Evolutionary conservation across 2,888 invertebrate species (phyloP).

Genomic region (Metallyticus violacea): DNA sequence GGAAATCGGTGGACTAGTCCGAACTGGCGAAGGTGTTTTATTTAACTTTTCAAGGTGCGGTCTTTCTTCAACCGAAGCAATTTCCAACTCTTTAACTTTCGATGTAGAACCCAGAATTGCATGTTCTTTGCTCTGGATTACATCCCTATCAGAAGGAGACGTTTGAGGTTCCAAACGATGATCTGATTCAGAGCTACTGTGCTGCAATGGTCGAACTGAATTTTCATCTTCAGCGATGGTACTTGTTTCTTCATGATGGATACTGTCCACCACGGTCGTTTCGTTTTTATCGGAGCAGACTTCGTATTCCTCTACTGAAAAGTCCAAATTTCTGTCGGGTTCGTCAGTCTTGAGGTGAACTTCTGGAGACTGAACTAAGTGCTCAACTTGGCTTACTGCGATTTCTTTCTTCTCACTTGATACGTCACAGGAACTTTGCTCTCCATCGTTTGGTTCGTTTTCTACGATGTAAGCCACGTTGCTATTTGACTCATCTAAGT

Average conservation of each 20-base stretch:
- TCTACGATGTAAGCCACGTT: too few relatives aligned
- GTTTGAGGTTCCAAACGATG: constrained; percentile 1
- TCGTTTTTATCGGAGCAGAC: background rate
- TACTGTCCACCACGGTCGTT: background rate
- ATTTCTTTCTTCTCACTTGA: too few relatives aligned
- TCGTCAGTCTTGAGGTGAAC: too few relatives aligned
- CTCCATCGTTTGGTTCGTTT: too few relatives aligned
- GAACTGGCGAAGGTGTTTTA: background rate
- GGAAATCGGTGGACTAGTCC: background rate
- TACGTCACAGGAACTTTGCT: too few relatives aligned
- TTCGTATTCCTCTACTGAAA: background rate
- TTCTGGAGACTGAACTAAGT: background rate
- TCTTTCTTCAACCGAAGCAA: background rate
- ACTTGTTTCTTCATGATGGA: background rate
- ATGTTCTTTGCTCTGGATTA: background rate
- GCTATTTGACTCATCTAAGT: too few relatives aligned
- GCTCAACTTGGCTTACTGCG: too few relatives aligned
- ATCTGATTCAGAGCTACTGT: background rate
- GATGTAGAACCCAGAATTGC: background rate
- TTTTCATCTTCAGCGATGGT: background rate
- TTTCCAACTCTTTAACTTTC: background rate
- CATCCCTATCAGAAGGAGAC: background rate
- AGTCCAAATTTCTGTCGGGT: background rate
- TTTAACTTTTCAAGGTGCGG: background rate
- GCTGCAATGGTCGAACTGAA: too few relatives aligned